These are phyloP conservation scores for Leptobrachium leishanense DNA, from an alignment of 2,113 vertebrate genomes.

Conservation along the genomic window DNA sequence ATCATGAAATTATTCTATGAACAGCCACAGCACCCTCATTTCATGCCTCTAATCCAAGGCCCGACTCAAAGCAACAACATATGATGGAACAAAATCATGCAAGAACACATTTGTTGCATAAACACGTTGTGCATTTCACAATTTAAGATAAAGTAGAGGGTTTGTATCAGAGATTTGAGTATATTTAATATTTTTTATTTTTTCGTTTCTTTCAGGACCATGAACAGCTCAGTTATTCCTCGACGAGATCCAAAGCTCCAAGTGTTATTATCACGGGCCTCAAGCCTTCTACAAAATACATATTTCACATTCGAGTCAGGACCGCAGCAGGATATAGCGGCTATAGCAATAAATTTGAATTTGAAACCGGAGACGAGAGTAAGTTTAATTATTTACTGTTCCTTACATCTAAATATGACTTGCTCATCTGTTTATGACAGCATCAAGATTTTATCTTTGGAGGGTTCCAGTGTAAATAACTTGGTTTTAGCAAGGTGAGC, in stretches of 20 bases:
- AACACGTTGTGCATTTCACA: constrained; percentile 39
- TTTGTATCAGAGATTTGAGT: constrained; percentile 8
- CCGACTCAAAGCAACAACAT: constrained; percentile 14
- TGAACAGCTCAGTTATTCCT: constrained; percentile 92
- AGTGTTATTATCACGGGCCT: constrained; percentile 92
- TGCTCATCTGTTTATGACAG: too few species aligned
- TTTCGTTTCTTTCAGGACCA: constrained; percentile 77
- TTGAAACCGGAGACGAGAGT: constrained; percentile 94
- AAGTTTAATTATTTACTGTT: constrained; percentile 57
- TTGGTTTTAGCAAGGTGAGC: too few species aligned
- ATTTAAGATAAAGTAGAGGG: neutral
- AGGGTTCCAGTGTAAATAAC: too few species aligned
- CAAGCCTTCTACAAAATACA: constrained; percentile 87
- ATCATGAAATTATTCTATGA: constrained; percentile 20
- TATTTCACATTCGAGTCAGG: constrained; percentile 89
- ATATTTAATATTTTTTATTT: neutral
- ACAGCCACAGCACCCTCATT: constrained; percentile 25
- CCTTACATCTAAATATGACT: neutral
- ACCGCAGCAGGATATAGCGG: constrained; percentile 86
- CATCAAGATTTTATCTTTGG: too few species aligned
- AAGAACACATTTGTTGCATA: constrained; percentile 23
- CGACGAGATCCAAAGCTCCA: constrained; percentile 88
- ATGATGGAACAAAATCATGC: neutral
- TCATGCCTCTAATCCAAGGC: constrained; percentile 38
- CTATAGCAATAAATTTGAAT: constrained; percentile 92